phyloP scores from a whole-genome alignment of 1,140 invertebrate genomes.

The Zaprionus lachaisei region DNA sequence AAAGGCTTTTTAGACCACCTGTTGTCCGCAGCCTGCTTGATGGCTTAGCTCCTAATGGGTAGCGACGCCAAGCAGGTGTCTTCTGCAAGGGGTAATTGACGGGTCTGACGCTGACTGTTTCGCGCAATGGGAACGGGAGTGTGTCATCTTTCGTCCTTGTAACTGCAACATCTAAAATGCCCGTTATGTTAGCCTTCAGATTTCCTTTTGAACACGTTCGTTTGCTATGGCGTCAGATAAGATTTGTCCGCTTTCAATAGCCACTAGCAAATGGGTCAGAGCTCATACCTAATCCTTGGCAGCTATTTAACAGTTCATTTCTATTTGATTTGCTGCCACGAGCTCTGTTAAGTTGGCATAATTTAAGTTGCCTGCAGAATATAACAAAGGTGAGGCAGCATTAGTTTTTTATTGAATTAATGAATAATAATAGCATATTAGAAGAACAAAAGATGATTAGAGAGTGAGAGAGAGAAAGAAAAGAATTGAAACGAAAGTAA shows the following conservation, averaged over 20 bases:
- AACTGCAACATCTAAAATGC: not conserved
- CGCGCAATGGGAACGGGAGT: slow-evolving; percentile 3
- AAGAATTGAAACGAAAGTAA: slow-evolving; percentile 49
- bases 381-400: slow-evolving; percentile 12
- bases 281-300: slow-evolving; percentile 42
- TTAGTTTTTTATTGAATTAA: not conserved
- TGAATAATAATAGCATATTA: slow-evolving; percentile 27
- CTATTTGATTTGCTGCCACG: slow-evolving; percentile 47
- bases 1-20: slow-evolving; percentile 44
- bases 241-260: slow-evolving; percentile 48
- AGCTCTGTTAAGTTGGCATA: slow-evolving; percentile 4
- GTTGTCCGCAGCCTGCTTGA: slow-evolving; percentile 21
- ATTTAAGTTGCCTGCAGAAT: slow-evolving; percentile 36
- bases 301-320: slow-evolving; percentile 56
- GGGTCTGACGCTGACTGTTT: slow-evolving; percentile 41
- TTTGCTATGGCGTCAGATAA: slow-evolving; percentile 6
- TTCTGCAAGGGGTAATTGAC: slow-evolving; percentile 55
- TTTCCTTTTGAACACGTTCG: slow-evolving; percentile 62
- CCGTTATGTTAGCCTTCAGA: slow-evolving; percentile 47
- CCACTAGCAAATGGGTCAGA: slow-evolving; percentile 14
- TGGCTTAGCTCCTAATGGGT: slow-evolving; percentile 44
- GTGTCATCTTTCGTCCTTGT: slow-evolving; percentile 25
- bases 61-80: slow-evolving; percentile 37
- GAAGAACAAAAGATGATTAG: not conserved
- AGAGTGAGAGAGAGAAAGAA: not conserved